These are phyloP conservation scores for Heliconius melpomene DNA, from an alignment of 1,140 invertebrate genomes.

Conservation along the genomic window DNA sequence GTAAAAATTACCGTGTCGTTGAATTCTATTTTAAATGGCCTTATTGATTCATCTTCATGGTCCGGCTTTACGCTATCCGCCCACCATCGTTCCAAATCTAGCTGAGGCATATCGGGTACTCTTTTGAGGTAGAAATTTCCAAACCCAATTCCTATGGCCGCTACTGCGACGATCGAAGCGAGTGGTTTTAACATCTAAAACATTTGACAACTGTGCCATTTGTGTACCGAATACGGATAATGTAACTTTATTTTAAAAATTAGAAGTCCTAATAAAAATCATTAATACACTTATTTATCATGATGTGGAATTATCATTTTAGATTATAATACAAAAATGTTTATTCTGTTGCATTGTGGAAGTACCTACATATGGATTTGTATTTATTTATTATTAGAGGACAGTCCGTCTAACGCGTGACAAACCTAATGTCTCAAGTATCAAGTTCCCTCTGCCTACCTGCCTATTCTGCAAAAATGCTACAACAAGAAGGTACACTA, in stretches of 20 bases:
- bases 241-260: neutral
- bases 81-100: constrained; percentile 79
- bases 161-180: constrained; percentile 37
- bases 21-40: constrained; percentile 78
- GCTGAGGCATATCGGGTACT: constrained; percentile 57
- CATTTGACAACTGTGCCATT: neutral
- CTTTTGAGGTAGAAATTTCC: constrained; percentile 41
- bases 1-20: constrained; percentile 69
- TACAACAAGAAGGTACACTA: too few relatives aligned
- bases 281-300: too few relatives aligned
- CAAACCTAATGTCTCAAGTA: too few relatives aligned
- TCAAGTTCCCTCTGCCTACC: too few relatives aligned
- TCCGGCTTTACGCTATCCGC: constrained; percentile 59
- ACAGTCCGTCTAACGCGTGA: too few relatives aligned
- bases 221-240: neutral
- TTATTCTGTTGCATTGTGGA: neutral
- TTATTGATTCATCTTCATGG: constrained; percentile 68
- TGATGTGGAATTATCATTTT: neutral
- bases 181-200: constrained; percentile 58
- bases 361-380: neutral
- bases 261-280: too few relatives aligned
- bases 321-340: neutral
- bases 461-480: too few relatives aligned
- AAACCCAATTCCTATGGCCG: constrained; percentile 43
- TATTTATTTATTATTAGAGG: neutral